Base-by-base conservation (phyloP, 2,113 vertebrate genomes). In the Hemiscyllium ocellatum region DNA sequence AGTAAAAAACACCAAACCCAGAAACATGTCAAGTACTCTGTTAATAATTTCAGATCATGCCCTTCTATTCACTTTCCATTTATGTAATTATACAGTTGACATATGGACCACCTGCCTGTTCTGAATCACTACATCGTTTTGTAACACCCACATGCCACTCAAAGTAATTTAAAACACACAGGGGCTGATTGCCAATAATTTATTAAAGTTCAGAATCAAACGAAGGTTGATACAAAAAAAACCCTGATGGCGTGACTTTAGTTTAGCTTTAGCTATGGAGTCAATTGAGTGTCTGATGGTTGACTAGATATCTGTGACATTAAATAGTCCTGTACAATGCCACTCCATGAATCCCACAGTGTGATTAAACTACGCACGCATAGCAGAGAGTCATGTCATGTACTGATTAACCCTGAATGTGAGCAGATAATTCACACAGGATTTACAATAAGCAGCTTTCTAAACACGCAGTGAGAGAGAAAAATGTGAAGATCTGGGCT, bases 101-200 rank as follows among this genome's bases (percentile, higher is more conserved):
- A 42, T 83, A 22, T 5, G 5, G 89, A 37, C 89, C 89, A 91
- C 89, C 89, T 91, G 89, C 56, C n/a, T 66, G 20, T 17, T n/a
- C 89, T 91, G n/a, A 91, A 91, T 91, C 89, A 66, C 33, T 91
- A n/a, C 56, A 91, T 66, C 89, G 6, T 91, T 91, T 66, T 65
- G 66, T n/a, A 66, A 66, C 89, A 37, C 89, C 56, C 89, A 91
- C 61, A 37, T n/a, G 66, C 29, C 8, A n/a, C 61, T 65, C 56
- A 91, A 37, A 8, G 61, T 91, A 91, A 91, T 66, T 91, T 66
- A 91, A 90, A 90, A 8, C 56, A 61, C 52, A 66, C 61, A 37
- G 61, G 42, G 42, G 89, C 89, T 91, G 56, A 3, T 91, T 91
- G 89, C 89, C 89, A 91, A 4, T n/a, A 37, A 66, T 37, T 91